Evolutionary conservation across 1,140 invertebrate genomes (phyloP), one percentile per base, ranked within the genome.

Genomic region (Holcopasites calliopsidis): DNA sequence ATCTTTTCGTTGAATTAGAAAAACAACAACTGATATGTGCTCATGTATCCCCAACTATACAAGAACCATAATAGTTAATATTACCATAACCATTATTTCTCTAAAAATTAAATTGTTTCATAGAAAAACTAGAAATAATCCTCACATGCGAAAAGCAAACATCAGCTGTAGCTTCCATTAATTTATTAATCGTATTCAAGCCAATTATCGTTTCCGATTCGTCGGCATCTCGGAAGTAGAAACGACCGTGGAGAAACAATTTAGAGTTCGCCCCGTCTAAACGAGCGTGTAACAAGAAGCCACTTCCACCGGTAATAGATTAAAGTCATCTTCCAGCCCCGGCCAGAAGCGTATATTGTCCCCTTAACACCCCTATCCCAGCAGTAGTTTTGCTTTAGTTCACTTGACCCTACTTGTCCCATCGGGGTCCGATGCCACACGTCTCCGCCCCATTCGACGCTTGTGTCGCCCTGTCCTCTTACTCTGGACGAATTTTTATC

Each of bases 261-360:
- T 79, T 66, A 75, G 60, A 69, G 47, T 66, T 26, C 38, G 71
- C 57, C 68, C 77, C 64, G 73, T 87, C 75, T 82, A 91, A 91
- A 91, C 89, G 89, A 92, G 88, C 87, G 86, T 89, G 89, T 91
- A 91, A 92, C 90, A 89, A 91, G 90, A 88, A 92, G 87, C 89
- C 87, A 91, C 90, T 91, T 90, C 86, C 86, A 84, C 85, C 78
- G 83, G 85, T 91, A 92, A 91, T 91, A 90, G 91, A 91, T 91
- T 91, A 91, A 91, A 91, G 87, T 87, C 83, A 89, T 90, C 86
- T 84, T 87, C 87, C 80, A 72, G 76, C 83, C 85, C 77, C 40
- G 18, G 18, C 33, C 65, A 69, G 73, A 78, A 73, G 69, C 85
- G 80, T 88, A 89, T 86, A 91, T 90, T 87, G 88, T 89, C 88